Evolutionary conservation across 2,888 invertebrate genomes (phyloP).

Genomic region (Drosophila affinis): DNA sequence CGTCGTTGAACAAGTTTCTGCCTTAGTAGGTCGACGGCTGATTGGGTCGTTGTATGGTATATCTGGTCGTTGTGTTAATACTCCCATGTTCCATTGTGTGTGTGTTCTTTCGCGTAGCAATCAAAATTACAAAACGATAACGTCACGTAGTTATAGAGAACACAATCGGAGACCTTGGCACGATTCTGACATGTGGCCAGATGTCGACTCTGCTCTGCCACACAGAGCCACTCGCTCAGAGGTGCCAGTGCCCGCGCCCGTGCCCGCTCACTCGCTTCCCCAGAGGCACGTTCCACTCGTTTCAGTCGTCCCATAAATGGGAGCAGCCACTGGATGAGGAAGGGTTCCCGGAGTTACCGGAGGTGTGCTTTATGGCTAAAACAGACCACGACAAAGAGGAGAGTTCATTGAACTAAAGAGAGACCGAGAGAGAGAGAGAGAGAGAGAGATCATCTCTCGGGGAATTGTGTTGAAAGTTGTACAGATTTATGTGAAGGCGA

Average conservation of each 20-base stretch:
- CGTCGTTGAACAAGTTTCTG: slow-evolving; percentile 61
- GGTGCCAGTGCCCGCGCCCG: slow-evolving; percentile 14
- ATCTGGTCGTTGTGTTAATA: neutral
- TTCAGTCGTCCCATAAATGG: slow-evolving; percentile 8
- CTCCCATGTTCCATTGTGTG: slow-evolving; percentile 51
- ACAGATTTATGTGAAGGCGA: neutral
- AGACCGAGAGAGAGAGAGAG: neutral
- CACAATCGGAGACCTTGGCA: slow-evolving; percentile 73
- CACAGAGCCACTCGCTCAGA: neutral
- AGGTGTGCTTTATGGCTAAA: slow-evolving; percentile 27
- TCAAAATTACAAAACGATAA: slow-evolving; percentile 60
- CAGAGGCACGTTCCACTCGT: slow-evolving; percentile 52
- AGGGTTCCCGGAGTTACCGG: slow-evolving; percentile 20
- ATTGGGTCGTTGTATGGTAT: slow-evolving; percentile 23
- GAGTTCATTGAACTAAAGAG: slow-evolving; percentile 21
- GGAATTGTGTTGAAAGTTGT: neutral
- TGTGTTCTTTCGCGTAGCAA: slow-evolving; percentile 48
- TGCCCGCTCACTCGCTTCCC: slow-evolving; percentile 11
- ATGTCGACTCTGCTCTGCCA: slow-evolving; percentile 27
- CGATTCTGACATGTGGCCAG: slow-evolving; percentile 65
- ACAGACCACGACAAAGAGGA: slow-evolving; percentile 9
- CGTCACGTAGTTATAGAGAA: slow-evolving; percentile 71
- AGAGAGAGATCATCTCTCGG: neutral
- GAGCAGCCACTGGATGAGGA: slow-evolving; percentile 19
- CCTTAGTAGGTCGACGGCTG: slow-evolving; percentile 54